Evolutionary conservation across 2,797 vertebrate species (phyloP), one percentile per base, ranked within the genome.

Genomic region (Ptychobarbus kaznakovi): DNA sequence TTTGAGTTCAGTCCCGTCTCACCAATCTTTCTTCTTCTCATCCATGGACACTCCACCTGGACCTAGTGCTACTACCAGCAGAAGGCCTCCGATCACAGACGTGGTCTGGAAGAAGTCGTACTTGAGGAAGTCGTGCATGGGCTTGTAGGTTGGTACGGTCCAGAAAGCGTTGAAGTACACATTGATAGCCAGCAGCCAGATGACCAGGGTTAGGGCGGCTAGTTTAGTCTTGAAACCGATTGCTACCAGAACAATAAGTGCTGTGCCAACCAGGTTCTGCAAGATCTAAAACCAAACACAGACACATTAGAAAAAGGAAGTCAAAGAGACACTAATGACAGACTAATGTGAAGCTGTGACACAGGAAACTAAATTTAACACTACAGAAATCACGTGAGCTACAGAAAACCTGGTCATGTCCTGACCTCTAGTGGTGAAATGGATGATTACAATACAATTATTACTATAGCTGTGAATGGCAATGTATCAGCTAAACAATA

Each of bases 101-200:
- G 97, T 98, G 94, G 98, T 99, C 96, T 99, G 98, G 96, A 99
- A 99, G 96, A 99, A 99, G 93, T 99, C 98, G 0, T 99, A 99
- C 93, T 97, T 99, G 89, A 99, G 97, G 95, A 99, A 99, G 94
- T 99, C 98, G 1, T 99, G 98, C 98, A 99, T 99, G 90, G 98
- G 98, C 89, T 97, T 99, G 93, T 99, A 98, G 89, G 94, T 92
- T 0, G 98, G 97, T 88, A 99, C 86, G 93, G 96, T 97, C 98
- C 98, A 99, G 96, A 99, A 99, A 88, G 98, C 97, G 44, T 99
- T 99, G 95, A 99, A 98, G 91, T 98, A 99, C 90, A 99, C 93
- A 38, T 99, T 99, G 93, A 99, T 97, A 82, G 94, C 95, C 56
- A 99, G 95, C 3, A 99, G 96, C 97, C 98, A 99, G 89, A 99